Evolutionary conservation across 2,113 vertebrate species (phyloP), one percentile per base, ranked within the genome.

Genomic region (Heterotis niloticus): DNA sequence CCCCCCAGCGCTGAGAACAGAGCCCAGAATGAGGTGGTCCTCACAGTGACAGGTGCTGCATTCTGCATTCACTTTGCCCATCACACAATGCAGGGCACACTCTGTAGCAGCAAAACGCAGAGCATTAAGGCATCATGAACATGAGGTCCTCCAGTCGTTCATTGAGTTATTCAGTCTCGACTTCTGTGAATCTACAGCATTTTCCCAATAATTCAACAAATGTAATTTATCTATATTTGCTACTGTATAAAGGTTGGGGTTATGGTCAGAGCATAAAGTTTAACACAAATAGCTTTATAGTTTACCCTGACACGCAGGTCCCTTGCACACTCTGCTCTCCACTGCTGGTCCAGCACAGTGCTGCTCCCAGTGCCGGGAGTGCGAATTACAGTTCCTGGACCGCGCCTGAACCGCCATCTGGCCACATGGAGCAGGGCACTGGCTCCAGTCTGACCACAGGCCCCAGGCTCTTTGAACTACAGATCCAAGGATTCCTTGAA

Each of bases 21-120:
- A 93, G n/a, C 97, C 98, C 0, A 93, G 88, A 29, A 99, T 87
- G 17, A 90, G 80, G 12, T 95, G 94, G 0, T 96, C 93, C 85
- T 96, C 88, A 28, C 97, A 99, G 91, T 92, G 93, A 86, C 98
- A 99, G 0, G 92, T 78, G 0, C 93, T 92, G 10, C 98, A 99
- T 70, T 96, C 95, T 0, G 93, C 94, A 0, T 98, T 99, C 52
- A 88, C 91, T 0, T 7, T 92, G 26, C 98, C 98, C 92, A 93
- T 94, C 82, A 88, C 52, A 81, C 98, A 99, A 60, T 90, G 90
- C 82, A 97, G 81, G 72, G 88, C 86, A 87, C 98, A 99, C 24
- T 82, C 98, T 98, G 79, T 34, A 80, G 75, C 34, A 44, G 34
- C 34, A 44, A 44, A 44, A 44, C 2, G 34, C 34, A 44, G 34